Conservation (phyloP, 2,113 vertebrate species). For the Anoura caudifer region DNA sequence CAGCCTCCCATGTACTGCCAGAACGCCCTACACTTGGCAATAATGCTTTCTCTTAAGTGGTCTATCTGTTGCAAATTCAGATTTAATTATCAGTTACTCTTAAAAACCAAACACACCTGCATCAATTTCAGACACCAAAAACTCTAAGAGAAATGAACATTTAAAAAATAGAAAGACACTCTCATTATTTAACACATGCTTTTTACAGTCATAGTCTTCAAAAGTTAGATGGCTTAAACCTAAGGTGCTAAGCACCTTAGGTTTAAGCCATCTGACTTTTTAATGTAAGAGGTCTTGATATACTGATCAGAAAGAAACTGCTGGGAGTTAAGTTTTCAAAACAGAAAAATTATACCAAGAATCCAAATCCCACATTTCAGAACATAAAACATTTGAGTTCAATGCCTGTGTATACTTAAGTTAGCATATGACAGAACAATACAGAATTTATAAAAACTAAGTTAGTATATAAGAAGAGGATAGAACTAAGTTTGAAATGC, state of each 20-base stretch:
- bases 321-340: conserved; percentile 43
- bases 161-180: conserved; percentile 46
- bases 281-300: conserved; percentile 49
- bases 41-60: not conserved
- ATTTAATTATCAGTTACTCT: not conserved
- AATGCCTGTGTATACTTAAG: conserved; percentile 9
- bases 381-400: not conserved
- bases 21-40: not conserved
- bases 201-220: conserved; percentile 55
- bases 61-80: conserved; percentile 24
- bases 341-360: conserved; percentile 32
- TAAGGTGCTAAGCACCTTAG: too few relatives aligned
- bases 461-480: not conserved
- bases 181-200: conserved; percentile 55
- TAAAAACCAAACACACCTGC: conserved; percentile 14
- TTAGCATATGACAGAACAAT: conserved; percentile 26
- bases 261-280: conserved; percentile 57
- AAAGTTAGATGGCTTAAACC: conserved; percentile 45
- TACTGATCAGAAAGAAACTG: conserved; percentile 60
- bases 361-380: not conserved
- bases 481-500: conserved; percentile 1
- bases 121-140: conserved; percentile 6
- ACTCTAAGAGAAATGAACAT: conserved; percentile 58
- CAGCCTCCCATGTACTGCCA: not conserved
- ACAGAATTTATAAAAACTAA: not conserved